Base-by-base conservation (phyloP, 2,888 invertebrate genomes). In the Coelopa pilipes region DNA sequence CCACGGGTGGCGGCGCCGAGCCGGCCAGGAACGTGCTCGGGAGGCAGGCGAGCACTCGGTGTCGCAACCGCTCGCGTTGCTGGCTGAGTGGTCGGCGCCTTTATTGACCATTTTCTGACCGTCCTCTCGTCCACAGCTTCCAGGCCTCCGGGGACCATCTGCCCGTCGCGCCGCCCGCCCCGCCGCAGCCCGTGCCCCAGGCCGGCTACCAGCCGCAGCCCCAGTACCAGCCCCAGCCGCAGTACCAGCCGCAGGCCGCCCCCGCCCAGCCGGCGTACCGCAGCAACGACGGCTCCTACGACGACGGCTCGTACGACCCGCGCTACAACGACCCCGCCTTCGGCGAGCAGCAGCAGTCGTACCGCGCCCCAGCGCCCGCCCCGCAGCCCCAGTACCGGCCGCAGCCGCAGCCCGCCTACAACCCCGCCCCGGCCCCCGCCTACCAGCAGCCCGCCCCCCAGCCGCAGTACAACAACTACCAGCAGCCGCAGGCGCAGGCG, bases 131-230 rank as follows among this genome's bases (percentile, higher is more conserved):
- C 55, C 72, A 76, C 75, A 88, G 92, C 81, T 93, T 93, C 90
- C 91, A 93, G 89, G 95, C 95, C 11, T 89, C 89, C 66, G 96
- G 96, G 47, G 96, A 95, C 83, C 94, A 94, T 85, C 90, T 94
- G 82, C 93, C 93, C 63, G 91, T 92, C 74, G 91, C 91, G 11
- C 91, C 91, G 74, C 89, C 89, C 76, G 88, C 90, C 11, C 90
- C 88, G 80, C 85, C 86, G 81, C 85, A 88, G 82, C 83, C 87
- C 77, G 89, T 89, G 15, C 90, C 90, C 70, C 90, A 91, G 3
- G 89, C 90, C 55, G 88, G 89, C 80, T 87, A 88, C 74, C 87
- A 87, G 78, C 87, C 88, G 24, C 88, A 88, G 79, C 87, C 86
- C 11, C 89, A 89, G 79, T 87, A 87, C 68, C 89, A 89, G 80